Conservation (phyloP, 2,797 vertebrate genomes). For the Chelonia mydas region DNA sequence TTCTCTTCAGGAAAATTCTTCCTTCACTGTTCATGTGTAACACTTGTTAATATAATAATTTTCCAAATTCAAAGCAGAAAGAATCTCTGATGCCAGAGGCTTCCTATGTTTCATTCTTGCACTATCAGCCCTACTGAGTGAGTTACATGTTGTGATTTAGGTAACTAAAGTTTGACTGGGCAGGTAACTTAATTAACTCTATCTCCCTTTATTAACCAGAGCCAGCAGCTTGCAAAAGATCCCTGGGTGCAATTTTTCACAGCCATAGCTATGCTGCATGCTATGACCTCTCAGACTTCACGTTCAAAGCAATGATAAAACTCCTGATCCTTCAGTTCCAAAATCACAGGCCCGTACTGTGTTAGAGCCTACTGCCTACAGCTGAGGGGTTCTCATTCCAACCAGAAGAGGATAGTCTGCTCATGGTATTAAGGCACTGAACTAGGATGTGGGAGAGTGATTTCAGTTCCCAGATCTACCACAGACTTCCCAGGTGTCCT, state of each 20-base stretch:
- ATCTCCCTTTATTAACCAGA: background rate
- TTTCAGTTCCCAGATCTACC: background rate
- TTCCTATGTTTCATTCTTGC: background rate
- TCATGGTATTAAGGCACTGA: background rate
- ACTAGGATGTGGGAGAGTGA: background rate
- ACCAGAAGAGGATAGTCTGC: background rate
- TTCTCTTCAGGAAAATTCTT: background rate
- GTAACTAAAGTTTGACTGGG: fast-evolving
- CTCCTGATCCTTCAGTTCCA: background rate
- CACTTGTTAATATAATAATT: background rate
- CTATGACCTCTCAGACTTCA: background rate
- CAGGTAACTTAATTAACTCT: background rate
- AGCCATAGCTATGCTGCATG: background rate
- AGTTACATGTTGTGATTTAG: background rate
- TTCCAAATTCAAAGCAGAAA: background rate
- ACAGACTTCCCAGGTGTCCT: background rate
- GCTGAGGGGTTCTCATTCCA: background rate
- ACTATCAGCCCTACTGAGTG: background rate
- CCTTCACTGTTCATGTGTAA: background rate
- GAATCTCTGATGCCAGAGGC: background rate
- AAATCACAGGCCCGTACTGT: background rate
- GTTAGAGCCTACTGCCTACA: background rate
- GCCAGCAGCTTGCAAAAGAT: background rate
- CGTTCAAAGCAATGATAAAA: background rate
- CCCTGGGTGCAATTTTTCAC: background rate